Conservation (phyloP, 2,797 vertebrate species). For the Gallirallus australis region DNA sequence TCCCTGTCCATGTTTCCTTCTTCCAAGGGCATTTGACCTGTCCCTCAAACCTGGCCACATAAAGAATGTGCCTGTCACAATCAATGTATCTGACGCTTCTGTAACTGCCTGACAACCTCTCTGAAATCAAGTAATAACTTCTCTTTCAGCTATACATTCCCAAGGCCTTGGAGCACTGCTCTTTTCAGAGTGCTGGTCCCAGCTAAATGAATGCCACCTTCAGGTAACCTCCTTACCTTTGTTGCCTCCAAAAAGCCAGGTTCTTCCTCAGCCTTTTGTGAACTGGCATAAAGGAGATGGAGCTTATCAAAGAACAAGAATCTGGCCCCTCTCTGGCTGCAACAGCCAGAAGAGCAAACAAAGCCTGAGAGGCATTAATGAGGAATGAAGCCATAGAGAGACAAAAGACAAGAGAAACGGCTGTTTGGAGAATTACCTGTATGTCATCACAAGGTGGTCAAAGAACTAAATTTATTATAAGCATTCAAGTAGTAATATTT, state of each 20-base stretch:
- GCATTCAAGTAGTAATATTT: neutral
- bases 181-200: neutral
- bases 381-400: neutral
- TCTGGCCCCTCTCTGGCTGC: neutral
- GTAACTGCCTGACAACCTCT: neutral
- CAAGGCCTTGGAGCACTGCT: neutral
- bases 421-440: neutral
- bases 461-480: neutral
- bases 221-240: neutral
- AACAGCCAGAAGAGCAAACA: neutral
- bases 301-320: neutral
- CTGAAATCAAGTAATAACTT: neutral
- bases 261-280: neutral
- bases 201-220: accelerated
- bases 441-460: neutral
- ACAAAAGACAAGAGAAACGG: neutral
- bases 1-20: neutral
- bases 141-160: neutral
- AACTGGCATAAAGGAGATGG: neutral
- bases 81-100: neutral
- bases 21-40: neutral
- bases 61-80: neutral
- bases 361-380: neutral
- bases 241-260: accelerated
- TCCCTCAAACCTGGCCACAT: neutral